Base-by-base conservation (phyloP, 2,113 vertebrate species). In the Ornithorhynchus anatinus region DNA sequence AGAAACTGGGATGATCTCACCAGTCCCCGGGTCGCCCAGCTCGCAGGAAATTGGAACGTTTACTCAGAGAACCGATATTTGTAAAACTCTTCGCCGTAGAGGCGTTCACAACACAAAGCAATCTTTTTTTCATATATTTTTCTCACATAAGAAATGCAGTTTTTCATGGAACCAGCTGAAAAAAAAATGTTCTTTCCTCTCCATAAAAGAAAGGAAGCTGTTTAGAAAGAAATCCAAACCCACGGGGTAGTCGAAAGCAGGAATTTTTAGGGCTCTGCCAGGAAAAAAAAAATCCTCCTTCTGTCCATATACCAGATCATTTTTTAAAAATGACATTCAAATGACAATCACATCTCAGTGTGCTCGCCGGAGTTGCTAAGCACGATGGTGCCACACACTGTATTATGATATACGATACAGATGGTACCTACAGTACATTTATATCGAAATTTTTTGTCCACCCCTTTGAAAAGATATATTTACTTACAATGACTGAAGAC, bases 291-390 rank as follows among this genome's bases (percentile, higher is more conserved):
- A 69, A 62, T 82, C 33, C 84, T 85, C 72, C 80, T 75, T 43
- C 72, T 62, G 40, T 58, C 83, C 70, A 44, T n/a, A 73, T 69
- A 86, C 39, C 59, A 33, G 81, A 72, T 81, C n/a, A 25, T 79
- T 79, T 83, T 81, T 75, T 0, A 43, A 77, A 89, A 63, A 75
- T 69, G 75, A 44, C 81, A 86, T 74, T 85, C 48, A 77, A 63
- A 58, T 59, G 79, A 75, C 72, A 90, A 85, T 88, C 86, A 87
- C 86, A 88, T 89, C 77, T 60, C 63, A 56, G 62, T 62, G 3
- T 58, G 66, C 75, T 45, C 40, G 78, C 78, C 84, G 60, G 53
- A 54, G 80, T 72, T 74, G 77, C 58, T 23, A 2, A 53, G 79
- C 19, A 61, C n/a, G 75, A 76, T 45, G 81, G 56, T 1, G 50